Evolutionary conservation across 2,888 invertebrate genomes (phyloP), one percentile per base, ranked within the genome.

Genomic region (Dermolepida albohirtum): DNA sequence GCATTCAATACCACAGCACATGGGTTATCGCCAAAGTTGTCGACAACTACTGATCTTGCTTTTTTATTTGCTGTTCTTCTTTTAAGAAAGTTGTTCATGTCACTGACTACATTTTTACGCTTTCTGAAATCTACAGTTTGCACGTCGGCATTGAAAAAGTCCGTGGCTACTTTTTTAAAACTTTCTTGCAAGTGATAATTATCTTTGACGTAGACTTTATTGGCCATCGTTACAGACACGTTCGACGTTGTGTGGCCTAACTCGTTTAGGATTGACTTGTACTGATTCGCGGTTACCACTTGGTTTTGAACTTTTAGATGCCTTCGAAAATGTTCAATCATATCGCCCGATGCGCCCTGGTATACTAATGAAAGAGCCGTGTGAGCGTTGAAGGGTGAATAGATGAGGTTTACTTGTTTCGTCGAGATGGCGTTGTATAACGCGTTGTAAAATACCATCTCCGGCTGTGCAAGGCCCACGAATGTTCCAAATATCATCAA

Each of bases 1-100:
- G 94, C 95, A 79, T 94, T 96, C 2, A 94, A 87, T 4, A 96
- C 86, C 1, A 95, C 89, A 67, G 93, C 81, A 57, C 89, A 85
- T 0, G 93, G 92, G 0, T 82, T 77, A 0, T 59, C 52, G 77
- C 84, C 76, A 0, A 94, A 78, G 75, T 86, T 84, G 72, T 85
- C 89, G 1, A 87, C n/a, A 1, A 85, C 80, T 51, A 98, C 82
- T 1, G 98, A 84, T 75, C 95, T 86, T 74, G 89, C 89, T 66
- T 98, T 97, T 80, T 91, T 94, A 5, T 91, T 83, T 63, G 93
- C 90, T 0, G 97, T 98, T 77, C 93, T 88, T 5, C 87, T 80
- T 77, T 90, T 89, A 41, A 91, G 94, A 94, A 96, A 96, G 39
- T 81, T 74, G 78, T 97, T 98, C 54, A 98, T 95, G 0, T 79